phyloP scores from a whole-genome alignment of 2,888 invertebrate species.

The Linnaemya tessellans region DNA sequence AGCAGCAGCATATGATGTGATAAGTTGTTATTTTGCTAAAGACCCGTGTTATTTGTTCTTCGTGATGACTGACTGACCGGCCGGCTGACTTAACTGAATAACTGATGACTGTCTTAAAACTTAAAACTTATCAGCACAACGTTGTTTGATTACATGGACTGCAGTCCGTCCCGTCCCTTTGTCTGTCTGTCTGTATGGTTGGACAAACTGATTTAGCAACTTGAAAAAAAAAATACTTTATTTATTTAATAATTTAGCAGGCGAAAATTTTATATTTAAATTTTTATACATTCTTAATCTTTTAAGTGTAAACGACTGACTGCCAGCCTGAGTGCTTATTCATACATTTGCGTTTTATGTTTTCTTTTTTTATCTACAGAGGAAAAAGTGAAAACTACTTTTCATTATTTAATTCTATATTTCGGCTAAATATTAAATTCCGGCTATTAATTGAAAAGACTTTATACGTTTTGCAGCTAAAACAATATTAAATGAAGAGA shows the following conservation, averaged over 20 bases:
- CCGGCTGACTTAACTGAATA: neutral
- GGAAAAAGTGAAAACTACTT: too few relatives aligned
- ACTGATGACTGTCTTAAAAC: conserved; percentile 17
- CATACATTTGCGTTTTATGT: neutral
- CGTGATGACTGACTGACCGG: conserved; percentile 3
- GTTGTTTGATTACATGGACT: conserved; percentile 40
- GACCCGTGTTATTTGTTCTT: conserved; percentile 22
- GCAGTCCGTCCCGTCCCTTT: neutral
- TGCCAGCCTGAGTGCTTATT: neutral
- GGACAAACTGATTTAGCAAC: conserved; percentile 3
- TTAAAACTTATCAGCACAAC: conserved; percentile 39
- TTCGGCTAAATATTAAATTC: too few relatives aligned
- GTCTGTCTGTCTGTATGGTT: neutral
- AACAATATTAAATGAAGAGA: too few relatives aligned
- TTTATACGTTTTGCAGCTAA: too few relatives aligned
- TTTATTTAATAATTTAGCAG: conserved; percentile 50
- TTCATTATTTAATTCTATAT: too few relatives aligned
- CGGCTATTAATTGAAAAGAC: too few relatives aligned
- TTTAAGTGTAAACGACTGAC: neutral
- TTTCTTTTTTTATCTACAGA: neutral
- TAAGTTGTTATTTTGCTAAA: conserved; percentile 1
- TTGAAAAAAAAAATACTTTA: conserved; percentile 23
- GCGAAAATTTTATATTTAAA: conserved; percentile 2
- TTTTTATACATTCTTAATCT: conserved; percentile 31
- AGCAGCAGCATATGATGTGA: neutral